Evolutionary conservation across 2,113 vertebrate genomes (phyloP), one percentile per base, ranked within the genome.

Genomic region (Mus pahari): DNA sequence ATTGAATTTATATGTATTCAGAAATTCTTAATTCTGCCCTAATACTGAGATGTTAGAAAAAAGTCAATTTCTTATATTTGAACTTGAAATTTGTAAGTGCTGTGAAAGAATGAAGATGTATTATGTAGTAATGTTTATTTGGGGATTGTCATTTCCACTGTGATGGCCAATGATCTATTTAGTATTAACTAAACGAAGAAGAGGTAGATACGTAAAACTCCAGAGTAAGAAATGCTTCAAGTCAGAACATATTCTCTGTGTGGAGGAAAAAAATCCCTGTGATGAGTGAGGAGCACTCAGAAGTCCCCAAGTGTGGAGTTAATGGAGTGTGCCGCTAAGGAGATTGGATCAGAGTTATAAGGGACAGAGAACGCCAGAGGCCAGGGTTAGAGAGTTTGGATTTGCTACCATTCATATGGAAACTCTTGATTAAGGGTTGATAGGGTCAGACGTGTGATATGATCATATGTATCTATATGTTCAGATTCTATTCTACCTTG

Each of bases 1-100:
- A 87, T 36, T 70, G 22, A 73, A 45, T 94, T 86, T 75, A 62
- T 55, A 94, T 82, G 33, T 90, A 58, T 58, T 81, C 83, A 8
- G 33, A 77, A 77, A 70, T 53, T 53, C 53, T 53, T 53, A 53
- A 75, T 87, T 86, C 75, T 97, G 31, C 66, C 86, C 81, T 81
- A 50, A 50, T 89, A 62, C 11, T 58, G n/a, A 31, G 14, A 73
- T 86, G 58, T 91, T 82, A 13, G 31, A 58, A 64, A 13, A 45
- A 58, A 58, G 55, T 7, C 8, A 2, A 74, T 92, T 60, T 33
- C 26, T 68, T 66, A 24, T 92, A 87, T 73, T 86, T 83, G 16
- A 58, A 17, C 33, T 39, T 58, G 55, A 53, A 82, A 74, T 88
- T 87, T 82, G 0, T 94, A 71, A 66, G 12, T 90, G 22, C 42